Conservation (phyloP, 2,888 invertebrate species). For the Bruchidius siliquastri region DNA sequence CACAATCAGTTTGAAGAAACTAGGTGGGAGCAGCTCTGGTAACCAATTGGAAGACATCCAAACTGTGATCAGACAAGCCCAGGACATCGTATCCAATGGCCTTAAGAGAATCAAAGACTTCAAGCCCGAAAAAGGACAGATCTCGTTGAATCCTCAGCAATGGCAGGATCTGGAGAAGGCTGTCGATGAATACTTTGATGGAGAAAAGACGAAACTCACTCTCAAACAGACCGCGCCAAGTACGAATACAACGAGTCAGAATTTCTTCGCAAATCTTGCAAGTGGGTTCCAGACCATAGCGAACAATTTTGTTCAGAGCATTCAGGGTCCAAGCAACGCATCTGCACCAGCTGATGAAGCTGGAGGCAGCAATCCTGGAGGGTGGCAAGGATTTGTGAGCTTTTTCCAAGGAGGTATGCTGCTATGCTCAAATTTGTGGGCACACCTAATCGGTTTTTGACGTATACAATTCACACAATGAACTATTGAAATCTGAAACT, state of each 20-base stretch:
- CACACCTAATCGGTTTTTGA: no score
- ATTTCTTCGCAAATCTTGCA: constrained; percentile 24
- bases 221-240: constrained; percentile 17
- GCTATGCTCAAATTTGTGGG: no score
- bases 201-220: constrained; percentile 19
- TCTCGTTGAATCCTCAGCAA: constrained; percentile 18
- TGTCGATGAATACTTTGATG: constrained; percentile 20
- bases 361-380: constrained; percentile 11
- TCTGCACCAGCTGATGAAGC: constrained; percentile 4
- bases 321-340: constrained; percentile 12
- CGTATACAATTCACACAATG: no score
- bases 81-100: constrained; percentile 16
- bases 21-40: constrained; percentile 1
- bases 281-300: constrained; percentile 20
- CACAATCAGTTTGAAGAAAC: constrained; percentile 1
- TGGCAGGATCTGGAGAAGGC: constrained; percentile 26
- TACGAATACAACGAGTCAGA: constrained; percentile 11
- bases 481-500: no score
- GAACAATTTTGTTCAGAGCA: constrained; percentile 24
- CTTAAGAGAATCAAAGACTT: constrained; percentile 23
- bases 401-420: constrained; percentile 26
- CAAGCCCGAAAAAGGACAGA: constrained; percentile 16
- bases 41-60: not conserved
- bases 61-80: constrained; percentile 10
- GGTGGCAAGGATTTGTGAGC: constrained; percentile 23